A percentile compares a stretch with the other conserved stretches of the same genome.
Conservation (phyloP, 2,113 vertebrate genomes). For the Strigops habroptila region DNA sequence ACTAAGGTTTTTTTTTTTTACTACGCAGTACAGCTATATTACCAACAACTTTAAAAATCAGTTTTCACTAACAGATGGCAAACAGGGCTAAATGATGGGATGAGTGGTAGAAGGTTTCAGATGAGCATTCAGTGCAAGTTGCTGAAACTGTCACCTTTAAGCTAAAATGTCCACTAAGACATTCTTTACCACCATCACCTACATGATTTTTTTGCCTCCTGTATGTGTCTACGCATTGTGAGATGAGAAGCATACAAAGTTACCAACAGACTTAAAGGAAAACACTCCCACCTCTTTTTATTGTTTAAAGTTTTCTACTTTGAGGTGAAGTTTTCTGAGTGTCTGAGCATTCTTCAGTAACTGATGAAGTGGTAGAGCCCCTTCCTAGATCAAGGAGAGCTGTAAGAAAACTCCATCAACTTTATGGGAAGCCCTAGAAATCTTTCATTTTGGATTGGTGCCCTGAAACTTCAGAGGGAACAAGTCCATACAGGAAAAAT, state of each 20-base stretch:
- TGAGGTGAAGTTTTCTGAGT: not conserved
- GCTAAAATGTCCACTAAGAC: not conserved
- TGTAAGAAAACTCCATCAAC: not conserved
- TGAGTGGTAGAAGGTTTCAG: not conserved
- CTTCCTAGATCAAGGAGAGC: not conserved
- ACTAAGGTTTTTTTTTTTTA: not conserved
- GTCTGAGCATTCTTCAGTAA: not conserved
- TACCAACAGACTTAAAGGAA: not conserved
- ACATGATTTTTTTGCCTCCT: not conserved
- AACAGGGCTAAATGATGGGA: not conserved
- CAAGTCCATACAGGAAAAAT: not conserved
- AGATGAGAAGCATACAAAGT: fast-evolving
- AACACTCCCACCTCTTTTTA: not conserved
- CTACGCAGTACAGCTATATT: not conserved
- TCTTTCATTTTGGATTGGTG: not conserved
- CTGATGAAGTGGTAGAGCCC: not conserved
- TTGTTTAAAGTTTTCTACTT: not conserved
- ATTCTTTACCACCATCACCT: not conserved
- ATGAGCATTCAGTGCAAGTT: not conserved
- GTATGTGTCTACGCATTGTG: not conserved
- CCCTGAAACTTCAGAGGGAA: not conserved
- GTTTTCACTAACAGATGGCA: not conserved
- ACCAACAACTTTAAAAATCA: not conserved
- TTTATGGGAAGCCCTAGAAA: not conserved
- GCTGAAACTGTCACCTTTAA: not conserved